phyloP scores from a whole-genome alignment of 2,888 invertebrate species.

The Dicycla oo region DNA sequence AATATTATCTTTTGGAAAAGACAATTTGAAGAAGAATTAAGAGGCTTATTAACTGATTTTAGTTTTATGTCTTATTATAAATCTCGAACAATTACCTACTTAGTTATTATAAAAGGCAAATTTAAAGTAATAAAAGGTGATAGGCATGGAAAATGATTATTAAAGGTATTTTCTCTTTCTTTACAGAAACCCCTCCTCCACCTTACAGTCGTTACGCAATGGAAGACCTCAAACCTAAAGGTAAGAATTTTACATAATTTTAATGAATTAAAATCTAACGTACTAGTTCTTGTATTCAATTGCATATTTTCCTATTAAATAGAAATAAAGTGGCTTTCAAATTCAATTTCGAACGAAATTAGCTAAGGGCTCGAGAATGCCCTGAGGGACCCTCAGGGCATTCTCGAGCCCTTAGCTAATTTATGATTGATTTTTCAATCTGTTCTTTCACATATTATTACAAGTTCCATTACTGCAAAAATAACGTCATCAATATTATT shows the following conservation, averaged over 20 bases:
- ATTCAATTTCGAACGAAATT: background rate
- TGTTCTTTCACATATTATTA: conserved; percentile 1
- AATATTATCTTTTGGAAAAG: background rate
- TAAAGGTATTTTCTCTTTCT: conserved; percentile 69
- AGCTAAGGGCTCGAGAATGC: too few species aligned
- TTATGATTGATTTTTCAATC: conserved; percentile 36
- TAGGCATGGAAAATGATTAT: background rate
- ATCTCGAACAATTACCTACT: background rate
- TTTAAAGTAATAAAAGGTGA: background rate
- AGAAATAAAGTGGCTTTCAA: background rate
- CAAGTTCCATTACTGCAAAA: conserved; percentile 11
- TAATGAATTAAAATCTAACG: background rate
- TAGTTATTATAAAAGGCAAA: background rate
- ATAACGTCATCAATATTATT: background rate
- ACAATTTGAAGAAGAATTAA: background rate
- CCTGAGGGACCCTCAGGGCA: conserved; percentile 17
- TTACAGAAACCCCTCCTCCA: conserved; percentile 96
- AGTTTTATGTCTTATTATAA: background rate
- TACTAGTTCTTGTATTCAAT: too few species aligned
- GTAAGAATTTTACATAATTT: conserved; percentile 67
- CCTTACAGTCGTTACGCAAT: conserved; percentile 94
- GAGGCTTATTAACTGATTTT: background rate
- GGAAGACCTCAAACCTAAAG: conserved; percentile 93
- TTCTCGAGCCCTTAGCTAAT: conserved; percentile 7
- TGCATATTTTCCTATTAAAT: background rate